A percentile compares a stretch with the other conserved stretches of the same genome.
phyloP scores from a whole-genome alignment of 2,113 vertebrate genomes.

The Brienomyrus longianalis region DNA sequence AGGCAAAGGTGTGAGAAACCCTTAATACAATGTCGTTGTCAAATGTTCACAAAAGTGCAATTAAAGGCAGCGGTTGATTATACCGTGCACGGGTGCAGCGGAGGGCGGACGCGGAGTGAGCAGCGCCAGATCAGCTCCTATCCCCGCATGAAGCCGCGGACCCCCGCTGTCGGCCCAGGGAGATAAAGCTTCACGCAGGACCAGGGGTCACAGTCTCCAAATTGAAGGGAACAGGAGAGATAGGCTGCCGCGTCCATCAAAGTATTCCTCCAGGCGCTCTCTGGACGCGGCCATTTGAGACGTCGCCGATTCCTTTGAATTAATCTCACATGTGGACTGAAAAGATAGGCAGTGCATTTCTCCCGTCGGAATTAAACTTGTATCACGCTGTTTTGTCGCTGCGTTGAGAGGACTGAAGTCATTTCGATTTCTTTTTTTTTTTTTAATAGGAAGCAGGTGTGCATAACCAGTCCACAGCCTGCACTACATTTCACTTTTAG shows the following conservation, averaged over 20 bases:
- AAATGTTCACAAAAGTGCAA: not conserved
- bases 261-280: constrained; percentile 57
- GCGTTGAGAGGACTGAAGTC: not conserved
- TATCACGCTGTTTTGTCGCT: constrained; percentile 23
- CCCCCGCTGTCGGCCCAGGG: constrained; percentile 27
- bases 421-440: constrained; percentile 5
- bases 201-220: constrained; percentile 49
- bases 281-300: constrained; percentile 48
- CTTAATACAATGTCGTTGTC: not conserved
- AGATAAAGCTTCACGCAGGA: constrained; percentile 50
- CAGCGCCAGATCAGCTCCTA: not conserved
- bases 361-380: constrained; percentile 24
- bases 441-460: constrained; percentile 12
- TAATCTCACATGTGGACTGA: constrained; percentile 49
- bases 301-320: constrained; percentile 47
- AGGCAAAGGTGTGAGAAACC: not conserved
- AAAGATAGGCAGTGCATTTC: constrained; percentile 32
- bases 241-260: constrained; percentile 55
- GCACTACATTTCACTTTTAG: not conserved
- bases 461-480: not conserved
- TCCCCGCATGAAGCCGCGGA: not conserved
- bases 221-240: constrained; percentile 47
- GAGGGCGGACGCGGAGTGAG: not conserved
- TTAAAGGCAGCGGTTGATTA: not conserved
- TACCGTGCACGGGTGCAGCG: not conserved